These are phyloP conservation scores for Drosophila aff. DNA, from an alignment of 1,140 invertebrate species.

Conservation along the genomic window DNA sequence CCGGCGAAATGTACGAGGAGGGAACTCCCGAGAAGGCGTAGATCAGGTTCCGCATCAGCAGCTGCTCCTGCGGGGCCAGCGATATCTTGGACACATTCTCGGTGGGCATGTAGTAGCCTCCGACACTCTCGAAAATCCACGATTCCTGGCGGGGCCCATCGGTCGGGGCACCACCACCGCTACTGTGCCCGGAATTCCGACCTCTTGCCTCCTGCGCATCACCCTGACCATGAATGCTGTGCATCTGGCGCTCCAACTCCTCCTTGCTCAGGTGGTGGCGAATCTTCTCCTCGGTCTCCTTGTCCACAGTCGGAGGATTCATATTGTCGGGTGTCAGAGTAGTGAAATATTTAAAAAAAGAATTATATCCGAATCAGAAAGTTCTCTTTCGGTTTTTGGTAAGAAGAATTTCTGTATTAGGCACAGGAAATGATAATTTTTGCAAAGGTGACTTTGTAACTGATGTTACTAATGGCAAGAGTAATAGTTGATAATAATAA, in stretches of 20 bases:
- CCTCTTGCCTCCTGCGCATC: background rate
- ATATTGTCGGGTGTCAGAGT: constrained; percentile 11
- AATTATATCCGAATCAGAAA: constrained; percentile 2
- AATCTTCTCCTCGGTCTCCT: constrained; percentile 19
- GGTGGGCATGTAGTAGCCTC: constrained; percentile 55
- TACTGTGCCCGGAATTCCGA: background rate
- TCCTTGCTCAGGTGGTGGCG: constrained; percentile 32
- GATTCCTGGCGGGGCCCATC: constrained; percentile 13
- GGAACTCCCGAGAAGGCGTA: constrained; percentile 71
- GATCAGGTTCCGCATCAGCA: constrained; percentile 64
- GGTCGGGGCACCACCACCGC: background rate
- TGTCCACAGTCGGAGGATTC: constrained; percentile 12
- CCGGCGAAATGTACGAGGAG: constrained; percentile 49
- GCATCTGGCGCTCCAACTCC: constrained; percentile 30
- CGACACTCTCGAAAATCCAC: constrained; percentile 65
- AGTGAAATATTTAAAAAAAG: constrained; percentile 12
- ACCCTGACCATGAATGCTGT: constrained; percentile 3
- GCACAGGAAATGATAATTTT: background rate
- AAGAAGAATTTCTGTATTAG: background rate
- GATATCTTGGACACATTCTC: constrained; percentile 54
- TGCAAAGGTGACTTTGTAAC: background rate
- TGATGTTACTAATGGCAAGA: background rate
- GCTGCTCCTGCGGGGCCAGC: constrained; percentile 41
- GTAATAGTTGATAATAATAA: too few relatives aligned
- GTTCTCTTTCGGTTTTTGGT: too few relatives aligned